Evolutionary conservation across 1,140 invertebrate species (phyloP).

Genomic region (Batillaria attramentaria): DNA sequence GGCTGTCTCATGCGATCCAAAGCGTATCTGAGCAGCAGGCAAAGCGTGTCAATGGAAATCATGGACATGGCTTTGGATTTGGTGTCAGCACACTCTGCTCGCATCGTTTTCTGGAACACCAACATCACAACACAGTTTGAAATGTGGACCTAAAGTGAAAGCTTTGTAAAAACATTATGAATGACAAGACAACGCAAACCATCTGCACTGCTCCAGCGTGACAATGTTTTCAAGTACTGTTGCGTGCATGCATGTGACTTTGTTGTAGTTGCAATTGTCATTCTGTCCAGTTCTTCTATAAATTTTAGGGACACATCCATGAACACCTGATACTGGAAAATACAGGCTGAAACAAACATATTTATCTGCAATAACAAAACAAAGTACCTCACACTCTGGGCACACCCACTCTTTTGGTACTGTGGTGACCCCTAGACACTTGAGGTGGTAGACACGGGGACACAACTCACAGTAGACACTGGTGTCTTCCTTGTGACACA

Average conservation of each 20-base stretch:
- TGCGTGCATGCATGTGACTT: no score
- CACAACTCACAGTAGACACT: constrained; percentile 82
- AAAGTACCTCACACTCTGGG: constrained; percentile 82
- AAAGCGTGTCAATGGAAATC: constrained; percentile 81
- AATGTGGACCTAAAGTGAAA: neutral
- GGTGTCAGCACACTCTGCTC: constrained; percentile 84
- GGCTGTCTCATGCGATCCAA: constrained; percentile 78
- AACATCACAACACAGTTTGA: neutral
- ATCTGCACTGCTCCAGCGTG: no score
- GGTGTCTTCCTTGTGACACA: constrained; percentile 80
- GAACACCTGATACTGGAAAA: no score
- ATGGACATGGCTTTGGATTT: constrained; percentile 81
- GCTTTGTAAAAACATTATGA: no score
- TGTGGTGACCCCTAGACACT: constrained; percentile 77
- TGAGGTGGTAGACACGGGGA: constrained; percentile 87
- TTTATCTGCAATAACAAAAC: no score
- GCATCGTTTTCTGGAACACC: constrained; percentile 76
- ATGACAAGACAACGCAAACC: no score
- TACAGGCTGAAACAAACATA: no score
- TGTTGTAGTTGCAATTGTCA: no score
- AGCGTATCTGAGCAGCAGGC: constrained; percentile 82
- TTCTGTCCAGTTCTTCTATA: no score
- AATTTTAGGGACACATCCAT: no score
- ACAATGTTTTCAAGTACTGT: no score
- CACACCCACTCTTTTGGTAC: constrained; percentile 84